Conservation (phyloP, 2,113 vertebrate species). For the Pseudorhombus dupliciocellatus region DNA sequence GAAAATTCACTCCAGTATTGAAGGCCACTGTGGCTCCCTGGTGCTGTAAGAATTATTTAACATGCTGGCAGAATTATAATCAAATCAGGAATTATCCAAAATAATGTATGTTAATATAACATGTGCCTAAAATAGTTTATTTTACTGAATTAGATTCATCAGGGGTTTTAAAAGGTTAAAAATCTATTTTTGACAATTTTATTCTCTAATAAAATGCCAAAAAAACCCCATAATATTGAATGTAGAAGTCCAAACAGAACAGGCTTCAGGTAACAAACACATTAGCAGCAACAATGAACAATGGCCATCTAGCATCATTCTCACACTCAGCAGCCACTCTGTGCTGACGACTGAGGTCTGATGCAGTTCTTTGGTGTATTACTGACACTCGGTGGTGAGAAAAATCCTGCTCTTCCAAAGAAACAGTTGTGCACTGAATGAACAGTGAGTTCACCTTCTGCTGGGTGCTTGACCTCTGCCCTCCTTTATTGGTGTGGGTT, state of each 20-base stretch:
- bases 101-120: slow-evolving; percentile 11
- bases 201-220: slow-evolving; percentile 22
- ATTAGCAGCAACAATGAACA: slow-evolving; percentile 6
- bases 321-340: slow-evolving; percentile 11
- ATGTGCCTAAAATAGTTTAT: slow-evolving; percentile 40
- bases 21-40: slow-evolving; percentile 6
- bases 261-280: not conserved
- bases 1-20: slow-evolving; percentile 29
- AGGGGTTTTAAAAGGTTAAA: slow-evolving; percentile 1
- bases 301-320: not conserved
- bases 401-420: slow-evolving; percentile 17
- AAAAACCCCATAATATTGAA: slow-evolving; percentile 39
- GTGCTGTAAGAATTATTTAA: slow-evolving; percentile 29
- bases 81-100: slow-evolving; percentile 4
- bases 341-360: slow-evolving; percentile 5
- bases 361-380: slow-evolving; percentile 30
- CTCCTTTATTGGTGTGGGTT: not conserved
- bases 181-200: slow-evolving; percentile 30
- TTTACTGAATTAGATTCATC: slow-evolving; percentile 24
- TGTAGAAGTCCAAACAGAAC: slow-evolving; percentile 32
- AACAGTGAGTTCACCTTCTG: slow-evolving; percentile 13
- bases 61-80: slow-evolving; percentile 19
- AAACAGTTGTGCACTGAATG: slow-evolving; percentile 8
- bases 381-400: slow-evolving; percentile 68
- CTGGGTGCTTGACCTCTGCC: not conserved